Percentiles rank a stretch among this genome's conserved stretches.
These are phyloP conservation scores for Drosophila tristis DNA, from an alignment of 1,140 invertebrate species.

Conservation along the genomic window DNA sequence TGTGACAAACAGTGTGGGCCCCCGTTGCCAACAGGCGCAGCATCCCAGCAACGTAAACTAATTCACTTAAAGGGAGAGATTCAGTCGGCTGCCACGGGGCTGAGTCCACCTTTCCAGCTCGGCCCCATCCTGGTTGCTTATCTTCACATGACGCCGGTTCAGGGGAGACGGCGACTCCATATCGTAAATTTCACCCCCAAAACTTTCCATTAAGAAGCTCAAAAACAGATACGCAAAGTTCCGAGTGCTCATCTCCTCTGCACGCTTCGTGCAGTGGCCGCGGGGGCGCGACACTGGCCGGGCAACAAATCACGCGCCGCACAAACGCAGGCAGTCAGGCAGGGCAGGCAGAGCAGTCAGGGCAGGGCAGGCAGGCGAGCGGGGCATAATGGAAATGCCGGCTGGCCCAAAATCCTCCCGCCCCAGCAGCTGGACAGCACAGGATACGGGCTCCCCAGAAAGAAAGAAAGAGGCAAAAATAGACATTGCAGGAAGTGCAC, in stretches of 20 bases:
- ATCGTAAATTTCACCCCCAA: constrained; percentile 69
- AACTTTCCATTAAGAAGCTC: constrained; percentile 82
- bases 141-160: constrained; percentile 76
- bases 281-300: constrained; percentile 56
- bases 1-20: constrained; percentile 33
- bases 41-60: constrained; percentile 35
- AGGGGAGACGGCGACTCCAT: constrained; percentile 25
- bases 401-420: constrained; percentile 3
- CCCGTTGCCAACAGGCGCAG: background rate
- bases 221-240: constrained; percentile 80
- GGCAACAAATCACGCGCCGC: constrained; percentile 75
- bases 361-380: constrained; percentile 33
- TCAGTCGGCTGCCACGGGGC: background rate
- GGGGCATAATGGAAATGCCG: constrained; percentile 65
- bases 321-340: constrained; percentile 14
- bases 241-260: constrained; percentile 49
- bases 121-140: constrained; percentile 41
- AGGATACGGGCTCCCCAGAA: constrained; percentile 15
- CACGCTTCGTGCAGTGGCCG: background rate
- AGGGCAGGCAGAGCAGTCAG: no score
- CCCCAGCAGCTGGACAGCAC: constrained; percentile 29
- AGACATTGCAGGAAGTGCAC: constrained; percentile 68
- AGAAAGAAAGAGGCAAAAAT: constrained; percentile 19
- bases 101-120: background rate
- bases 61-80: constrained; percentile 59